phyloP scores from a whole-genome alignment of 2,113 vertebrate genomes.

The Brienomyrus brachyistius region DNA sequence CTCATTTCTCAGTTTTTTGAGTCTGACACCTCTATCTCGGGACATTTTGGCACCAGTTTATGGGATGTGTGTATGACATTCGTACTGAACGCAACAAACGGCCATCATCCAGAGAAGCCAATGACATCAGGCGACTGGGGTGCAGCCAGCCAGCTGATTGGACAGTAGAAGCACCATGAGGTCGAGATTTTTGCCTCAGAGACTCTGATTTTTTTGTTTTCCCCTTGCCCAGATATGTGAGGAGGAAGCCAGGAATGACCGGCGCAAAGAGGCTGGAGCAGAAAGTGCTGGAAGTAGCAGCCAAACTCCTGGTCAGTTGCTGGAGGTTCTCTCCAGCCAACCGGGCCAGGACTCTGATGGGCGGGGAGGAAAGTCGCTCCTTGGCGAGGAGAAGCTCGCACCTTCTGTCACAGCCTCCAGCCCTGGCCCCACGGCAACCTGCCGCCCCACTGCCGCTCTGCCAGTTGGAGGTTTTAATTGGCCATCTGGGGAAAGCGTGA shows the following conservation, averaged over 20 bases:
- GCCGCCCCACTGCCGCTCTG: slow-evolving; percentile 85
- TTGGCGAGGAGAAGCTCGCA: slow-evolving; percentile 56
- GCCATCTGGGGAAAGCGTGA: slow-evolving; percentile 99
- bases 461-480: slow-evolving; percentile 99
- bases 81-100: slow-evolving; percentile 35
- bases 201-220: neutral
- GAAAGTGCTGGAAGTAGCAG: neutral
- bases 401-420: slow-evolving; percentile 93
- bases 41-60: slow-evolving; percentile 32
- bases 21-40: slow-evolving; percentile 7
- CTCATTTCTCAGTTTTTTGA: slow-evolving; percentile 30
- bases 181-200: neutral
- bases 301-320: slow-evolving; percentile 31
- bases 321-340: slow-evolving; percentile 46
- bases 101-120: neutral
- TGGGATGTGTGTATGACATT: slow-evolving; percentile 41
- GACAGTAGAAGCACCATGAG: neutral
- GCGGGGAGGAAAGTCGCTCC: slow-evolving; percentile 35
- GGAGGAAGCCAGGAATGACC: neutral
- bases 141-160: neutral
- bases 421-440: slow-evolving; percentile 79
- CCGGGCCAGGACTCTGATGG: slow-evolving; percentile 12
- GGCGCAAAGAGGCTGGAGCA: neutral
- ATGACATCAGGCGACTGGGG: neutral
- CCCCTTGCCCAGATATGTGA: neutral